These are phyloP conservation scores for Ridgeia piscesae DNA, from an alignment of 1,140 invertebrate species.

Conservation along the genomic window DNA sequence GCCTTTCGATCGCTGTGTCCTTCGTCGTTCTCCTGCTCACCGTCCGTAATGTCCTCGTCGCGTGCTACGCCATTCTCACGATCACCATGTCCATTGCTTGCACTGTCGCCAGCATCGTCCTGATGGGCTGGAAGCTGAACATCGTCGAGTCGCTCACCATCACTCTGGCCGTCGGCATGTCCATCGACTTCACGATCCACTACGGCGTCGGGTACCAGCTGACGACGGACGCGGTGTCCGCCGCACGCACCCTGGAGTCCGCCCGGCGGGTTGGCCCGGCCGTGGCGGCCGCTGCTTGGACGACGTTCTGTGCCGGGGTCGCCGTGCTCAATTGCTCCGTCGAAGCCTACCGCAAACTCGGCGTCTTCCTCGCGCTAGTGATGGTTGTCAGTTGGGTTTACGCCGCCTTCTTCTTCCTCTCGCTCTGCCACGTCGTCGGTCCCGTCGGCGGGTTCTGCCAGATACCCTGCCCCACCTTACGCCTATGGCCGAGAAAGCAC, in stretches of 20 bases:
- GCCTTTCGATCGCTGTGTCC: constrained; percentile 77
- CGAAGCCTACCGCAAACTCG: constrained; percentile 92
- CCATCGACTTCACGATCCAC: constrained; percentile 96
- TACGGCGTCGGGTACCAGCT: constrained; percentile 83
- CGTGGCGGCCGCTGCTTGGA: constrained; percentile 88
- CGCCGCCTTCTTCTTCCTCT: constrained; percentile 89
- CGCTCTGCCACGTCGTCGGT: constrained; percentile 69
- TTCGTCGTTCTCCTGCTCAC: constrained; percentile 79
- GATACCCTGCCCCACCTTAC: constrained; percentile 35
- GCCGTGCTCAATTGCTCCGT: constrained; percentile 86
- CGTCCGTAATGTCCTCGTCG: constrained; percentile 81
- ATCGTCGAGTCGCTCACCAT: constrained; percentile 92
- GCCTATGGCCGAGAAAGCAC: not conserved
- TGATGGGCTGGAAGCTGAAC: constrained; percentile 93
- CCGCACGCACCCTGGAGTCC: constrained; percentile 55
- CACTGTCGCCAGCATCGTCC: constrained; percentile 79
- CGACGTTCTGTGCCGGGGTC: constrained; percentile 85
- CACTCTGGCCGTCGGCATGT: constrained; percentile 90
- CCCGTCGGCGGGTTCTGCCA: constrained; percentile 59
- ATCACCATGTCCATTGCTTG: constrained; percentile 83
- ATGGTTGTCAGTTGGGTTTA: constrained; percentile 90
- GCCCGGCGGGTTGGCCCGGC: constrained; percentile 81
- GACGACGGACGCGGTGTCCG: constrained; percentile 50
- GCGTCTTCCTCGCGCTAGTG: constrained; percentile 85
- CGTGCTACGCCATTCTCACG: constrained; percentile 83